Base-by-base conservation (phyloP, 2,797 vertebrate species). In the Hypotaenidia philippensis region DNA sequence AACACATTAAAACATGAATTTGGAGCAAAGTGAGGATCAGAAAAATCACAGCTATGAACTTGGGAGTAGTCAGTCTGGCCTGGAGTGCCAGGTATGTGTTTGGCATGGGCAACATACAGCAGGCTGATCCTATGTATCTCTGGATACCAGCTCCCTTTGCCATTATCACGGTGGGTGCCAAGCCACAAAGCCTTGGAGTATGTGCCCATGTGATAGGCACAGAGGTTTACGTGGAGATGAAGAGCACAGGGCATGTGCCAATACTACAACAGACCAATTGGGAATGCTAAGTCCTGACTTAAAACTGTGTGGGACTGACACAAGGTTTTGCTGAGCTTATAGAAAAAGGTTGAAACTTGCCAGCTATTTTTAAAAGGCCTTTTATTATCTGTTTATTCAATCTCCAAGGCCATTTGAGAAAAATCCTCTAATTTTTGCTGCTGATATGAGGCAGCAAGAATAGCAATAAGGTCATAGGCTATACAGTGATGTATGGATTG, bases 311-410 rank as follows among this genome's bases (percentile, higher is more conserved):
- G 44, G 38, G 65, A 69, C 38, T 32, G 61, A 89, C 15, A 38
- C 65, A 56, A 92, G 75, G 66, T 77, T 96, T 78, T 80, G 81
- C 64, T 90, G 92, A 94, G 41, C 81, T 95, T 89, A 85, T 27
- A 75, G 41, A 44, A 44, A 44, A 44, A 44, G 41, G 41, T 10
- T 44, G 41, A 44, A 44, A 44, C 41, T 44, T 44, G 41, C 18
- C 41, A 44, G 41, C 41, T 44, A 44, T 44, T 94, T 95, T 95
- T 89, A 87, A 65, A 93, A 83, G 64, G 57, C 40, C 78, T 90
- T 93, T 89, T 50, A 80, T 65, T 87, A 91, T 92, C 60, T 92
- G 61, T 90, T 92, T 92, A 68, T 79, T 92, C 65, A 84, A 93
- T 77, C 79, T 91, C 38, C 59, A 89, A 94, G 63, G 69, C 44